A percentile compares a stretch with the other conserved stretches of the same genome.
These are phyloP conservation scores for Agriotes lineatus DNA, from an alignment of 2,888 invertebrate genomes.

Conservation along the genomic window DNA sequence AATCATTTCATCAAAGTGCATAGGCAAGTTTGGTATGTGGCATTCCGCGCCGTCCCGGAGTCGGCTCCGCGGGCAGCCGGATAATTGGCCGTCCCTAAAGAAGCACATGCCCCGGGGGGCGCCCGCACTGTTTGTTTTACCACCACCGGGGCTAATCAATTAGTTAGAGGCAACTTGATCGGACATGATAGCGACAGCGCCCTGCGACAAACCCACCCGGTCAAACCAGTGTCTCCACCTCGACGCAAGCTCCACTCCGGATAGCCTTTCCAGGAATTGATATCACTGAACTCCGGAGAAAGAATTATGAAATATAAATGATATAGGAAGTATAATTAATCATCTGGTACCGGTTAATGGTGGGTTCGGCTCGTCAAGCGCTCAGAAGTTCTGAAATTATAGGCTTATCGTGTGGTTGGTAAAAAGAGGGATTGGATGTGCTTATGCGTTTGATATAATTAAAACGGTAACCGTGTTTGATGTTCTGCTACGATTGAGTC, in stretches of 20 bases:
- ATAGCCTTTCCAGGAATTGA: constrained; percentile 1
- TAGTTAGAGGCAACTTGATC: constrained; percentile 46
- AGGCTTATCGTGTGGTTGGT: constrained; percentile 16
- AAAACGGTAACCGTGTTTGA: no score
- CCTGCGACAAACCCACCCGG: constrained; percentile 29
- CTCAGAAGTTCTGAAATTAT: constrained; percentile 34
- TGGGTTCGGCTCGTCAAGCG: constrained; percentile 16
- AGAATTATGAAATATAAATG: constrained; percentile 21
- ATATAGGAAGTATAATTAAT: constrained; percentile 24
- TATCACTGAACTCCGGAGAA: constrained; percentile 9
- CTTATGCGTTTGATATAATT: no score
- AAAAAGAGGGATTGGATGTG: background rate
- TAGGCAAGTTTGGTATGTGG: constrained; percentile 37
- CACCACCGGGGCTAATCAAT: constrained; percentile 53
- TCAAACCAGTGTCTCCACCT: constrained; percentile 35
- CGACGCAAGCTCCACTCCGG: background rate
- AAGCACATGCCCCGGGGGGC: constrained; percentile 59
- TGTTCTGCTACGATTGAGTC: no score
- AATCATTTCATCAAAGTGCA: constrained; percentile 49
- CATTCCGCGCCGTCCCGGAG: constrained; percentile 58
- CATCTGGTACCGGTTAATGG: constrained; percentile 12
- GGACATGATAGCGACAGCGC: constrained; percentile 37
- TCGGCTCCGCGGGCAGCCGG: constrained; percentile 58
- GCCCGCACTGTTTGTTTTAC: constrained; percentile 58
- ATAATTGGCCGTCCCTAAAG: constrained; percentile 62